phyloP scores from a whole-genome alignment of 2,888 invertebrate species.

The Aphidius colemani region DNA sequence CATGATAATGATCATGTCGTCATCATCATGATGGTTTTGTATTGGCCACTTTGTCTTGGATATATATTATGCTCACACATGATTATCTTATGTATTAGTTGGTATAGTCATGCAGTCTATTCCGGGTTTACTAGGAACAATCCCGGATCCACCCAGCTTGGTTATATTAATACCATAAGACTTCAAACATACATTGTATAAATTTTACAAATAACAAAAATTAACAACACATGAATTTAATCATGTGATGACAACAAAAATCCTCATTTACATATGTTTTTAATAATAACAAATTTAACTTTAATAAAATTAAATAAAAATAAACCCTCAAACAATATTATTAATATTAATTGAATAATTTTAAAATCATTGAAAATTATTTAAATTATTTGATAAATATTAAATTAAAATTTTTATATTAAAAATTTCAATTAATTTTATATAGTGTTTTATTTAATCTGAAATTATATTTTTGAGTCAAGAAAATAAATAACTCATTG shows the following conservation, averaged over 20 bases:
- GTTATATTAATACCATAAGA: conserved; percentile 22
- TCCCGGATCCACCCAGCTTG: conserved; percentile 33
- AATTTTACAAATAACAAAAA: too few species aligned
- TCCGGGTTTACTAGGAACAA: conserved; percentile 52
- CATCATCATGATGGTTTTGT: background rate
- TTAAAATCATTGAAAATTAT: too few species aligned
- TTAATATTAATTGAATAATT: too few species aligned
- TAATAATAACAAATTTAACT: background rate
- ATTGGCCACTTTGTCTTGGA: background rate
- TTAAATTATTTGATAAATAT: too few species aligned
- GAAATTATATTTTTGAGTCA: background rate
- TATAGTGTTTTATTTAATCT: too few species aligned
- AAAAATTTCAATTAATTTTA: too few species aligned
- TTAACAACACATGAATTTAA: too few species aligned
- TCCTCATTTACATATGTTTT: too few species aligned
- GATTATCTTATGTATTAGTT: conserved; percentile 18
- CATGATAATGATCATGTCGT: too few species aligned
- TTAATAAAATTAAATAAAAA: too few species aligned
- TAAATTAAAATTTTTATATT: too few species aligned
- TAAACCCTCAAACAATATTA: background rate
- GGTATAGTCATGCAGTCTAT: conserved; percentile 43
- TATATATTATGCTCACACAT: conserved; percentile 15
- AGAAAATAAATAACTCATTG: background rate
- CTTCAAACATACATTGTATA: conserved; percentile 11
- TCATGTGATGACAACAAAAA: too few species aligned